A percentile compares a stretch with the other conserved stretches of the same genome.
These are phyloP conservation scores for Agrenia bidenticulata DNA, from an alignment of 2,888 invertebrate species.

Conservation along the genomic window DNA sequence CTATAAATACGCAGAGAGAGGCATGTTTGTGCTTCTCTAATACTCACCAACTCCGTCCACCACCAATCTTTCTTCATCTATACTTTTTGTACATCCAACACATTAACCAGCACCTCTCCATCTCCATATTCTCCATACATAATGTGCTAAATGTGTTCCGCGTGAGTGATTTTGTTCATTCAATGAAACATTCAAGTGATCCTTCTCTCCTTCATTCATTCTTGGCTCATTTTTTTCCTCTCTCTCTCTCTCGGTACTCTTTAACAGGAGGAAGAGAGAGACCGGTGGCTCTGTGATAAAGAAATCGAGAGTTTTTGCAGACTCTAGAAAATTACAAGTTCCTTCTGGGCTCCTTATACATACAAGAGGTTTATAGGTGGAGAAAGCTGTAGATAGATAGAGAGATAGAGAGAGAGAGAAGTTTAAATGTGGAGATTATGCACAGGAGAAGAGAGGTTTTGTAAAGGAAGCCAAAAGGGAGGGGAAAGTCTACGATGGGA, in stretches of 20 bases:
- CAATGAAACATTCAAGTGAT: neutral
- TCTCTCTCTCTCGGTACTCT: slow-evolving; percentile 22
- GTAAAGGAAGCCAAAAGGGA: slow-evolving; percentile 8
- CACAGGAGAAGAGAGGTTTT: slow-evolving; percentile 12
- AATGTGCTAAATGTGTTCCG: no score
- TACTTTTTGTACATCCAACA: no score
- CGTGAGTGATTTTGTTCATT: no score
- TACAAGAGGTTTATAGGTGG: slow-evolving; percentile 2
- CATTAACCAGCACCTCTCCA: no score
- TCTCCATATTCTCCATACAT: no score
- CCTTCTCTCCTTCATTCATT: slow-evolving; percentile 17
- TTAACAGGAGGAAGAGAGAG: neutral
- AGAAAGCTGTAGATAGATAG: neutral
- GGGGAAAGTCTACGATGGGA: slow-evolving; percentile 3
- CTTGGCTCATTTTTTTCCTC: slow-evolving; percentile 15
- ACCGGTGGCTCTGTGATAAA: neutral
- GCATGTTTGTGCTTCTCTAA: no score
- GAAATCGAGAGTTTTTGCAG: slow-evolving; percentile 11
- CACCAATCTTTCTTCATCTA: no score
- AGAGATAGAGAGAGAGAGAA: neutral
- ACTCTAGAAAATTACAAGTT: slow-evolving; percentile 17
- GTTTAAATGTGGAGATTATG: slow-evolving; percentile 2
- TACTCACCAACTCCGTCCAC: no score
- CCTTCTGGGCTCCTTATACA: slow-evolving; percentile 12
- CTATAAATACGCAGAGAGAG: no score